Evolutionary conservation across 2,888 invertebrate genomes (phyloP), one percentile per base, ranked within the genome.

Genomic region (Netelia melanura): DNA sequence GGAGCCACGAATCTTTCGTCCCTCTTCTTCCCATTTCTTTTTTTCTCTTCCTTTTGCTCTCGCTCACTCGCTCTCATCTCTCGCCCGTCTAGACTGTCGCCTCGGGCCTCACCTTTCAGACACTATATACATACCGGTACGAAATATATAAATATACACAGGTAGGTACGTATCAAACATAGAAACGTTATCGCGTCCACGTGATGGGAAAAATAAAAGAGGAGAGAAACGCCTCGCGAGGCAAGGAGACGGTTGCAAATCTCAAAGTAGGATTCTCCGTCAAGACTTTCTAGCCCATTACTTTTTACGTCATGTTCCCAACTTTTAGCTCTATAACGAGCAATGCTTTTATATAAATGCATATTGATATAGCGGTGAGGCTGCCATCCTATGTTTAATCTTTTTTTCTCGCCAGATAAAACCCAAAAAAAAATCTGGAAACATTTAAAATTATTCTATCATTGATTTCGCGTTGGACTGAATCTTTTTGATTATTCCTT

Each of bases 51-150:
- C 43, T 21, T 58, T 58, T 23, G 30, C 6, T 70, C 48, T 76
- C n/a, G 44, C 75, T 82, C 82, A 62, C 75, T 67, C 74, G n/a
- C 82, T 58, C 77, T 65, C 82, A 25, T 74, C 58, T 68, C 68
- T 62, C 74, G 62, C 72, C 56, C 81, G 88, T 89, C 89, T 88
- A 87, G 87, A 88, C 87, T 74, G 65, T 77, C 75, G 88, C 88
- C 87, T 67, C 81, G 56, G 87, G 87, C 89, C 38, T 61, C 67
- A 71, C 76, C 72, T 80, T 56, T 38, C 72, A 70, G 78, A 82
- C 78, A 56, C 56, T 70, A 8, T 61, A 70, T 56, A 56, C 68
- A 52, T 58, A 61, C 21, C n/a, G 54, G 17, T 43, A 9, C 11
- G 56, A 3, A 58, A 52, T 61, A 68, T 74, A 83, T 81, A 82